Conservation (phyloP, 2,113 vertebrate species). For the Siniperca knerii region DNA sequence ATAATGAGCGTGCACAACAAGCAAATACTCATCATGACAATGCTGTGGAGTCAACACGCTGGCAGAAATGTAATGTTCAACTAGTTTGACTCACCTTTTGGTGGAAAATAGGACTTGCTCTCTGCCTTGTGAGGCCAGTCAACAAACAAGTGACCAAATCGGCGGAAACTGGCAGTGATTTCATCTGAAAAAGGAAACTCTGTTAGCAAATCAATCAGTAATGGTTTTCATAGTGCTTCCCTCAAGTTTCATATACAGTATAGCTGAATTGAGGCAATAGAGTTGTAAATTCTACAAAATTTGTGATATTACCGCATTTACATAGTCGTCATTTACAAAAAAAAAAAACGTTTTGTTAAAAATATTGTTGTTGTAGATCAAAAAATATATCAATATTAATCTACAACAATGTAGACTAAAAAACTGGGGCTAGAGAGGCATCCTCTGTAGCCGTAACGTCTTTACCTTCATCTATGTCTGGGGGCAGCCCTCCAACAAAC, state of each 20-base stretch:
- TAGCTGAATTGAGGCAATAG: not conserved
- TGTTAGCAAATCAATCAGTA: not conserved
- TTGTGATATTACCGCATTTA: not conserved
- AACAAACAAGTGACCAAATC: constrained; percentile 98
- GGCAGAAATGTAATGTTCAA: not conserved
- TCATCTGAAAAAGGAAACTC: constrained; percentile 86
- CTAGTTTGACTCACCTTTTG: constrained; percentile 90
- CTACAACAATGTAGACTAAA: not conserved
- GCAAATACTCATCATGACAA: too few species aligned
- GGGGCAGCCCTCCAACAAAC: constrained; percentile 96
- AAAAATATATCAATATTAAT: not conserved
- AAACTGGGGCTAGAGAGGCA: not conserved
- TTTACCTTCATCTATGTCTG: constrained; percentile 98
- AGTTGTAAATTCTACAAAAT: not conserved
- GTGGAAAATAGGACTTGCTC: constrained; percentile 99
- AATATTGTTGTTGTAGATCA: too few species aligned
- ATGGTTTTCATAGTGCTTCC: too few species aligned
- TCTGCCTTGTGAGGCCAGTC: constrained; percentile 99
- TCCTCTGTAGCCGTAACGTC: not conserved
- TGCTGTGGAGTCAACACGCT: not conserved
- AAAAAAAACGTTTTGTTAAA: too few species aligned
- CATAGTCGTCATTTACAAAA: too few species aligned
- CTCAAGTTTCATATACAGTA: not conserved
- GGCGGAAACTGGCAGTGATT: constrained; percentile 98
- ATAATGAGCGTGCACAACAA: not conserved